A percentile compares a stretch with the other conserved stretches of the same genome.
Evolutionary conservation across 2,888 invertebrate species (phyloP).

Genomic region (Hetaerina titia): DNA sequence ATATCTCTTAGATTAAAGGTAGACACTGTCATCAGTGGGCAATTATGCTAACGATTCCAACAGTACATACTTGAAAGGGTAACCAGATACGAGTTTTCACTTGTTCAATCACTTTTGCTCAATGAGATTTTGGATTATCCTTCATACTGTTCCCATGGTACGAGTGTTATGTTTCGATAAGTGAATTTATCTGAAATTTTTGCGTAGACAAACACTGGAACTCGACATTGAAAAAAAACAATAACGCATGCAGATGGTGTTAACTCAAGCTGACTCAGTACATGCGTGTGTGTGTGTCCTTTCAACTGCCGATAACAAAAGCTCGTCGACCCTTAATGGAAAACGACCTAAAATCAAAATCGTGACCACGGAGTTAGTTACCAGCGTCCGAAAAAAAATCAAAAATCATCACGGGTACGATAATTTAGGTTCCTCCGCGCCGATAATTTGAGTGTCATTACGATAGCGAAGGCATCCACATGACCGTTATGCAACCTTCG

Average conservation of each 20-base stretch:
- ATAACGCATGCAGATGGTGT: neutral
- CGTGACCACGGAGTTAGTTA: conserved; percentile 8
- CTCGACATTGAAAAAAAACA: neutral
- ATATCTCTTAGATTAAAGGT: neutral
- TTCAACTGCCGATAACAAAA: neutral
- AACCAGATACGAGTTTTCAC: neutral
- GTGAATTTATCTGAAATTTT: neutral
- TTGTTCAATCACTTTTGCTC: neutral
- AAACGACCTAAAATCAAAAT: neutral
- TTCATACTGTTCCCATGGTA: neutral
- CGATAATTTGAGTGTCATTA: conserved; percentile 25
- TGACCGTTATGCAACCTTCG: conserved; percentile 43
- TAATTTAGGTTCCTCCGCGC: neutral
- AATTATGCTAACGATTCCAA: neutral
- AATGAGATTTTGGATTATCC: neutral
- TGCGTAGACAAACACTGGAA: neutral
- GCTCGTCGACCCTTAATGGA: neutral
- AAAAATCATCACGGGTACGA: neutral
- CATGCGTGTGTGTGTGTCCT: neutral
- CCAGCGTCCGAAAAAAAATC: neutral
- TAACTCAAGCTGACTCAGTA: neutral
- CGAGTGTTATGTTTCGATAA: neutral
- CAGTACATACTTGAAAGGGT: neutral
- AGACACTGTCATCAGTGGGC: neutral
- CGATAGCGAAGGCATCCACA: neutral